Evolutionary conservation across 2,797 vertebrate species (phyloP).

Genomic region (Florisuga fusca): DNA sequence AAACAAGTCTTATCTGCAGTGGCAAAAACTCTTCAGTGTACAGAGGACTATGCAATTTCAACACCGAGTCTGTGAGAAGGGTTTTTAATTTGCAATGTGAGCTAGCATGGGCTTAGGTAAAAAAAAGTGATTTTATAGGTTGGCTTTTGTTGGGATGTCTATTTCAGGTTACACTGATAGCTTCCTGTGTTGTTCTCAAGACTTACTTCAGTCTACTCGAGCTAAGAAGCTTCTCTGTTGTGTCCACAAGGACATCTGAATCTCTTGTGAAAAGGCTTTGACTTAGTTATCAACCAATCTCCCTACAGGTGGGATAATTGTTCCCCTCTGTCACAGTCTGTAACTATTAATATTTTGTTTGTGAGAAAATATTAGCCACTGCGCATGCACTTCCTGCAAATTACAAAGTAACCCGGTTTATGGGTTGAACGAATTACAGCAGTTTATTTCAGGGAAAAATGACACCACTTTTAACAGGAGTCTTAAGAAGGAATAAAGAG

Average conservation of each 20-base stretch:
- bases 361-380: too few relatives aligned
- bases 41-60: not conserved
- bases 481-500: too few relatives aligned
- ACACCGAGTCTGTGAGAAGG: rapidly evolving
- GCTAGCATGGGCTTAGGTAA: not conserved
- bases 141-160: not conserved
- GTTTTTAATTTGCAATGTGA: rapidly evolving
- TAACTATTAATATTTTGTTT: too few relatives aligned
- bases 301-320: not conserved
- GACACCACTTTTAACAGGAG: too few relatives aligned
- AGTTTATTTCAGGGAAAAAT: too few relatives aligned
- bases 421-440: too few relatives aligned
- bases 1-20: not conserved
- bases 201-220: not conserved
- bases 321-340: not conserved
- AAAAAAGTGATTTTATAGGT: not conserved
- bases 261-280: not conserved
- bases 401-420: too few relatives aligned
- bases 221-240: not conserved
- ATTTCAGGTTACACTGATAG: not conserved
- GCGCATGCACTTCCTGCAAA: too few relatives aligned
- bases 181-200: not conserved
- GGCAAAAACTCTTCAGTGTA: not conserved
- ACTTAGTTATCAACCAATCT: not conserved
- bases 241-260: not conserved